These are phyloP conservation scores for Gymnorhina tibicen DNA, from an alignment of 2,113 vertebrate genomes.

Conservation along the genomic window DNA sequence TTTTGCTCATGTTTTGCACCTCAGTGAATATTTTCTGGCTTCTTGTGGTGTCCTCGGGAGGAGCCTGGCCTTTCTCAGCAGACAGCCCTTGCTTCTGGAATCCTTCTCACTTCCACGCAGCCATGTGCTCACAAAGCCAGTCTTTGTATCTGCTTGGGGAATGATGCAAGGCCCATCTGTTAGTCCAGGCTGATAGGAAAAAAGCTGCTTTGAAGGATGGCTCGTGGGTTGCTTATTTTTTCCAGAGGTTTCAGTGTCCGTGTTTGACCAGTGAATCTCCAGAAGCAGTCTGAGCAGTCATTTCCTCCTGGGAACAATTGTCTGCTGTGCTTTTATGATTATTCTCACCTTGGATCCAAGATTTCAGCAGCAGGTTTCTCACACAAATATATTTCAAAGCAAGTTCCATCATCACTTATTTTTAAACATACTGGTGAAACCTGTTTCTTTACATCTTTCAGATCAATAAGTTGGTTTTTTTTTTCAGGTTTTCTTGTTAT, in stretches of 20 bases:
- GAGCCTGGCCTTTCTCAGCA: neutral
- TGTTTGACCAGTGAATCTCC: neutral
- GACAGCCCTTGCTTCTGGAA: conserved; percentile 10
- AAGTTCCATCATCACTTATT: neutral
- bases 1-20: neutral
- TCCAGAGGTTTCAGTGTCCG: neutral
- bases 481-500: neutral
- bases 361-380: neutral
- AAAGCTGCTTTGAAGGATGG: neutral
- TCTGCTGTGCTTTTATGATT: neutral
- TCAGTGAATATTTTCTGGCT: neutral
- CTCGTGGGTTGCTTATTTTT: neutral
- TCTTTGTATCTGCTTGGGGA: conserved; percentile 11
- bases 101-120: neutral
- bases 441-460: neutral
- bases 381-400: neutral
- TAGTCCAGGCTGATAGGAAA: neutral
- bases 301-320: neutral
- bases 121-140: neutral
- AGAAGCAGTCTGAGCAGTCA: neutral
- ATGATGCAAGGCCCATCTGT: conserved; percentile 15
- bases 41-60: rapidly evolving
- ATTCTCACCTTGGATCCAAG: neutral
- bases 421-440: neutral
- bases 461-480: neutral